Conservation (phyloP, 2,888 invertebrate genomes). For the Gymnoscelis rufifasciata region DNA sequence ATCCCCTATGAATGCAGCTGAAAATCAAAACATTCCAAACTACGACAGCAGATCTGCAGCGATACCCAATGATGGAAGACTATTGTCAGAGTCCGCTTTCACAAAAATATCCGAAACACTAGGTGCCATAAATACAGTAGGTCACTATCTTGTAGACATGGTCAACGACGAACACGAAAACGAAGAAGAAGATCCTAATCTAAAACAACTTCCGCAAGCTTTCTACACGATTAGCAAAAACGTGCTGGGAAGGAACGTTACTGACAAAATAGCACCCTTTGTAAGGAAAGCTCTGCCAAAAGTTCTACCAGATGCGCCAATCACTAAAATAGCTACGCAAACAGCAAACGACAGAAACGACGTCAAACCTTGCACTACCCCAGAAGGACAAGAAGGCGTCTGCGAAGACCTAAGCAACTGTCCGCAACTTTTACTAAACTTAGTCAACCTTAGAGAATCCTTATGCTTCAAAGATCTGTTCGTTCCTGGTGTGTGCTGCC, state of each 20-base stretch:
- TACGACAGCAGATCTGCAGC: constrained; percentile 24
- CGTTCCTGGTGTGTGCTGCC: constrained; percentile 95
- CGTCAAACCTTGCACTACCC: constrained; percentile 86
- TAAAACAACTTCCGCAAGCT: constrained; percentile 82
- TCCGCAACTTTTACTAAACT: constrained; percentile 88
- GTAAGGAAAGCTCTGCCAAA: constrained; percentile 71
- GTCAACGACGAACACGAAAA: constrained; percentile 73
- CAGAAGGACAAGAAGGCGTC: constrained; percentile 87
- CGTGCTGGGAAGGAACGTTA: constrained; percentile 85
- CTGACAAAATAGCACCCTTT: constrained; percentile 88
- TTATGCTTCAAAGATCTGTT: constrained; percentile 94
- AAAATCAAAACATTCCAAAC: constrained; percentile 15
- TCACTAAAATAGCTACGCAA: constrained; percentile 64
- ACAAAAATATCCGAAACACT: constrained; percentile 81
- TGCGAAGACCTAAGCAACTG: constrained; percentile 94
- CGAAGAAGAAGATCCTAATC: constrained; percentile 61
- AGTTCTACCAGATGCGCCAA: constrained; percentile 66
- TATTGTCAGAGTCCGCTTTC: constrained; percentile 81
- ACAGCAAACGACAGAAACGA: constrained; percentile 72
- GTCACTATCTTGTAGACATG: constrained; percentile 90
- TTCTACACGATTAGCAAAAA: constrained; percentile 89
- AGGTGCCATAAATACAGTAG: constrained; percentile 91
- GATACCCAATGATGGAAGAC: constrained; percentile 64
- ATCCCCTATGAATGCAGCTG: constrained; percentile 27
- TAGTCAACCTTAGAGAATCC: constrained; percentile 89